A percentile compares a stretch with the other conserved stretches of the same genome.
phyloP scores from a whole-genome alignment of 1,140 invertebrate genomes.

The Periplaneta americana region DNA sequence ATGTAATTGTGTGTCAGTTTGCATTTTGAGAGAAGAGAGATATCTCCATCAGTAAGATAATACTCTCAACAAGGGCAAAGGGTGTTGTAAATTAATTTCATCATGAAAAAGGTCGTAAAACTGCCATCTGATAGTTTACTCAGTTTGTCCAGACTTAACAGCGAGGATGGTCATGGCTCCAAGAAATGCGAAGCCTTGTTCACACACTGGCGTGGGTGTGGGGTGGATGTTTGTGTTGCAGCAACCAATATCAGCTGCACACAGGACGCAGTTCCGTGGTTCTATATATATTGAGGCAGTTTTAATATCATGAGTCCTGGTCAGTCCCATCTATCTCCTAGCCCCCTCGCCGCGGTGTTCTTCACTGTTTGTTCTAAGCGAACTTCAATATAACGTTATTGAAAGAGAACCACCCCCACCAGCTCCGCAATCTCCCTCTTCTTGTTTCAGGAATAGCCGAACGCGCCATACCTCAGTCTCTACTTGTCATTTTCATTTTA shows the following conservation, averaged over 20 bases:
- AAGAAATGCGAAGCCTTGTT: no score
- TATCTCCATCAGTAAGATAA: no score
- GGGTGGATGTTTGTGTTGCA: background rate
- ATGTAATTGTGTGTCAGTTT: no score
- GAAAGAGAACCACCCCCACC: background rate
- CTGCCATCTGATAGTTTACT: no score
- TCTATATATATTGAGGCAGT: background rate
- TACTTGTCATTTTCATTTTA: background rate
- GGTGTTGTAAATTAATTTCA: no score
- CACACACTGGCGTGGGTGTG: background rate
- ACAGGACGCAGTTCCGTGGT: background rate
- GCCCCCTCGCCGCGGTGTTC: no score
- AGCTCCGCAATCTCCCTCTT: no score
- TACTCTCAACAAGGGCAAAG: no score
- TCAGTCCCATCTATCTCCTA: background rate
- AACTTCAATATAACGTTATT: background rate
- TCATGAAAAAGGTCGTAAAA: no score
- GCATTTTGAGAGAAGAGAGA: no score
- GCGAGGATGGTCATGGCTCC: background rate
- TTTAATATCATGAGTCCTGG: background rate
- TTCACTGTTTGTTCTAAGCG: background rate
- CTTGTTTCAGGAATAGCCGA: background rate
- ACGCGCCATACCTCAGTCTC: background rate
- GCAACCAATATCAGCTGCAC: background rate
- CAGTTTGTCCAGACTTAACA: background rate